phyloP scores from a whole-genome alignment of 1,140 invertebrate species.

The Plodia interpunctella region DNA sequence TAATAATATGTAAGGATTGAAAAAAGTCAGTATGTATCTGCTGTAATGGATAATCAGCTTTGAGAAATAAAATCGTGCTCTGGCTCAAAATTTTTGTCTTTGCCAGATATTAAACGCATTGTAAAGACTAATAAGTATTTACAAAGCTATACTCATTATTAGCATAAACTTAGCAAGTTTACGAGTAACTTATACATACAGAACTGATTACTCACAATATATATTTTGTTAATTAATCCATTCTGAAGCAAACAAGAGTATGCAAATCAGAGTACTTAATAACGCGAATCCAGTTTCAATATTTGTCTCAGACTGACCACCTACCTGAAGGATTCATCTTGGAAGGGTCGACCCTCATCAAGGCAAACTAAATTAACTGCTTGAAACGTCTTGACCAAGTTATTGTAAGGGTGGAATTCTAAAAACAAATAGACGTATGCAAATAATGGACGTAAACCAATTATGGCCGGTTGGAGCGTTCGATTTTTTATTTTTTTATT shows the following conservation, averaged over 20 bases:
- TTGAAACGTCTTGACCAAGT: slow-evolving; percentile 69
- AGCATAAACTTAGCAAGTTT: no score
- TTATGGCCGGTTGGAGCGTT: slow-evolving; percentile 17
- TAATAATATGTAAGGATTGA: no score
- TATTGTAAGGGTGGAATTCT: slow-evolving; percentile 56
- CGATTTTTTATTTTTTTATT: slow-evolving; percentile 7
- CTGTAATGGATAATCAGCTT: no score
- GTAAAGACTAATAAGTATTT: no score
- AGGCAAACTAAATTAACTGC: slow-evolving; percentile 64
- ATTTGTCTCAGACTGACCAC: slow-evolving; percentile 45
- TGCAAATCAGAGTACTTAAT: slow-evolving; percentile 7
- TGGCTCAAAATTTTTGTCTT: no score
- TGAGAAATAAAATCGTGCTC: no score
- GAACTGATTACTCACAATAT: slow-evolving; percentile 29
- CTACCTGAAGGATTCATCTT: slow-evolving; percentile 37
- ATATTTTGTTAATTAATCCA: slow-evolving; percentile 23
- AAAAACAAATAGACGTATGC: slow-evolving; percentile 68
- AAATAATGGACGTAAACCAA: slow-evolving; percentile 51
- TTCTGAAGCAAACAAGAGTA: slow-evolving; percentile 9
- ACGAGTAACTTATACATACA: background rate
- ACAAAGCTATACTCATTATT: no score
- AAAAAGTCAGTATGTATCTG: no score
- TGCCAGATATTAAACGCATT: no score
- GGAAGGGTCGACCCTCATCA: slow-evolving; percentile 61
- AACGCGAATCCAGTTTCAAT: slow-evolving; percentile 32